phyloP scores from a whole-genome alignment of 2,888 invertebrate species.

The Aplocera efformata region DNA sequence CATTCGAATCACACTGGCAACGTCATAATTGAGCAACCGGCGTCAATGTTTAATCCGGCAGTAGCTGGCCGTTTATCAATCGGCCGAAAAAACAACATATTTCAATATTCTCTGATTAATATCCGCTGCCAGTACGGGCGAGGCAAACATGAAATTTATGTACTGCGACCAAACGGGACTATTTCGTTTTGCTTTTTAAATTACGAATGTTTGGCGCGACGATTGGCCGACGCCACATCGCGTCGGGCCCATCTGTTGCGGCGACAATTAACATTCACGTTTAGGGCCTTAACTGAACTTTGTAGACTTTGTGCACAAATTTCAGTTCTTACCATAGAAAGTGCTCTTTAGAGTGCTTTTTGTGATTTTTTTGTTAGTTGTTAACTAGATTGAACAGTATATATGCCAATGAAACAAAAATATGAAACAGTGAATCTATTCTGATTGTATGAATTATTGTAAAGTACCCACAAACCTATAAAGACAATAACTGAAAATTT shows the following conservation, averaged over 20 bases:
- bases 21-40: slow-evolving; percentile 61
- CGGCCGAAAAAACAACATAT: slow-evolving; percentile 78
- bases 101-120: slow-evolving; percentile 81
- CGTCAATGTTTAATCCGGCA: slow-evolving; percentile 74
- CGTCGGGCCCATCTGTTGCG: slow-evolving; percentile 75
- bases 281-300: slow-evolving; percentile 38
- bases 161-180: slow-evolving; percentile 73
- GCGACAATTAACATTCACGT: slow-evolving; percentile 67
- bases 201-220: slow-evolving; percentile 77
- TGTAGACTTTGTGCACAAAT: slow-evolving; percentile 28
- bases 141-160: slow-evolving; percentile 79
- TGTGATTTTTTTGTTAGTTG: too few species aligned
- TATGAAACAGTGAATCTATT: too few species aligned
- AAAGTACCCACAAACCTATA: too few species aligned
- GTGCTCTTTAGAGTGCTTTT: too few species aligned
- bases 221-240: slow-evolving; percentile 54
- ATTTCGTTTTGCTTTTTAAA: slow-evolving; percentile 79
- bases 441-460: too few species aligned
- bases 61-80: slow-evolving; percentile 74
- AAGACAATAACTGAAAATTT: too few species aligned
- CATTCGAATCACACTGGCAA: slow-evolving; percentile 36
- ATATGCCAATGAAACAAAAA: too few species aligned
- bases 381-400: too few species aligned
- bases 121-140: slow-evolving; percentile 76
- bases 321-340: slow-evolving; percentile 6